Base-by-base conservation (phyloP, 2,888 invertebrate genomes). In the Macrophya alboannulata region DNA sequence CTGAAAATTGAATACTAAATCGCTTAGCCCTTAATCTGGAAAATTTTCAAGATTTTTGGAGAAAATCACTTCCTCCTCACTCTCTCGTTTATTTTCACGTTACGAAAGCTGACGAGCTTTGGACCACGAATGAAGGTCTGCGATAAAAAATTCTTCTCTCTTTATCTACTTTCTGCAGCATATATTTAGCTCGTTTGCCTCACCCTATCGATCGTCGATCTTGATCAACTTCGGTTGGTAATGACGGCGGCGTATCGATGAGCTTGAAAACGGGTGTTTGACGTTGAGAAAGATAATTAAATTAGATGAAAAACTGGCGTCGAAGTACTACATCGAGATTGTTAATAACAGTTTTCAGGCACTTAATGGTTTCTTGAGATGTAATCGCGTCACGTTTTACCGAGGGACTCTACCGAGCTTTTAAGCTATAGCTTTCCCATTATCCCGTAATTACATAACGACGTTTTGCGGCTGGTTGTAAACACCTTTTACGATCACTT, bases 401-500 rank as follows among this genome's bases (percentile, higher is more conserved):
- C 25, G 10, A 21, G 25, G 10, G 62, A 25, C 62, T 25, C 74
- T n/a, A 12, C 12, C 74, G 45, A 74, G 74, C 43, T 45, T 74
- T 74, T 74, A 43, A 74, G 25, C 45, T 43, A 77, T 55, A 77
- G 55, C 77, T 55, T 74, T 43, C 51, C 55, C 77, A 77, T 77
- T 77, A 77, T 77, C 55, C 37, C 51, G 51, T 77, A 77, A 77
- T 77, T 77, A 77, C 55, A 10, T 74, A 74, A 74, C 72, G 72
- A 45, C 72, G 40, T 77, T 31, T 77, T 37, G 77, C 55, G 77
- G 77, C 77, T 77, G 51, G 48, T 48, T 77, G 77, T 77, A 77
- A 77, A 77, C 77, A 51, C 51, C 51, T 51, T 77, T 77, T 77
- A 77, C 51, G 77, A 77, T 77, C 77, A 51, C 77, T 55, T 77